phyloP scores from a whole-genome alignment of 1,140 invertebrate species.

The Chlorops oryzae region DNA sequence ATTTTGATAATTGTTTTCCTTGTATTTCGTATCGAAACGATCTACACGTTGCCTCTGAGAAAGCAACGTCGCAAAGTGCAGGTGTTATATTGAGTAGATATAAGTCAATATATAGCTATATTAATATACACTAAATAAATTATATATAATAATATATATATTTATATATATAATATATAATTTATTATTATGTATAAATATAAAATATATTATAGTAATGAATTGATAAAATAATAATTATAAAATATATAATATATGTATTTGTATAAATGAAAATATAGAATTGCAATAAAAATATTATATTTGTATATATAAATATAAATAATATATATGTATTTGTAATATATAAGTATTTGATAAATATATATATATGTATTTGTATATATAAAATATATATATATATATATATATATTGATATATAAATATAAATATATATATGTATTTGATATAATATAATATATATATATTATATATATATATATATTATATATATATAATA shows the following conservation, averaged over 20 bases:
- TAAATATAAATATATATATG: constrained; percentile 7
- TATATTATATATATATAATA: constrained; percentile 5
- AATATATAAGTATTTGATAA: constrained; percentile 6
- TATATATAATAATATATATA: constrained; percentile 10
- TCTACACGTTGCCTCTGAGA: no score
- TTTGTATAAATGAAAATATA: not conserved
- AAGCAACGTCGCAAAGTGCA: no score
- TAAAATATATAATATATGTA: not conserved
- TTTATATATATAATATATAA: constrained; percentile 22
- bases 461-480: constrained; percentile 6
- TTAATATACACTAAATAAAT: not conserved
- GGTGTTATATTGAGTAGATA: no score
- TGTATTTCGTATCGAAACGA: no score
- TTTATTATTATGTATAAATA: constrained; percentile 6
- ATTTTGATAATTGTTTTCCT: no score
- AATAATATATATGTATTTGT: constrained; percentile 7
- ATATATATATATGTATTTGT: not conserved
- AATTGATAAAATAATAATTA: constrained; percentile 13
- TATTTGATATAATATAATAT: not conserved
- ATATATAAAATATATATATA: constrained; percentile 3
- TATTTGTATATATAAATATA: not conserved
- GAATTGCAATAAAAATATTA: constrained; percentile 19
- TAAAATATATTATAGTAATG: not conserved
- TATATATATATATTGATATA: constrained; percentile 9
- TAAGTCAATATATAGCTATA: not conserved